These are phyloP conservation scores for Gambelia wislizenii DNA, from an alignment of 2,797 vertebrate species.

Conservation along the genomic window DNA sequence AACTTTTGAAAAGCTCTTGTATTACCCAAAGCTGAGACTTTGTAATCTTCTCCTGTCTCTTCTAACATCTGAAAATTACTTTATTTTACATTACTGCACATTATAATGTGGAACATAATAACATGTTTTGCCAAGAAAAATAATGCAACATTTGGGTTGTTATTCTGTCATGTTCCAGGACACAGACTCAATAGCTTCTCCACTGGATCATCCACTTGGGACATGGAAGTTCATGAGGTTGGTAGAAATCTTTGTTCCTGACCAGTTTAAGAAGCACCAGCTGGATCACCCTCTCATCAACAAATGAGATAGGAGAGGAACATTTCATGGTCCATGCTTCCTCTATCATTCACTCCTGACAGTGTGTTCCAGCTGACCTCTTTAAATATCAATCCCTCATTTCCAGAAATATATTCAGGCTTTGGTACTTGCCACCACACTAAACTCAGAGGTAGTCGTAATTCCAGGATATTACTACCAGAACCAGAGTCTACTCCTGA, in stretches of 20 bases:
- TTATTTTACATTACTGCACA: neutral
- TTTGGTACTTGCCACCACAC: neutral
- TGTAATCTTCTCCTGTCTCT: neutral
- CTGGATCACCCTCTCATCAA: neutral
- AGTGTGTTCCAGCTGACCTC: neutral
- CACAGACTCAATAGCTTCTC: neutral
- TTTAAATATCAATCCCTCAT: neutral
- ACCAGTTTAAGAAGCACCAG: neutral
- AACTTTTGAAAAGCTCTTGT: neutral
- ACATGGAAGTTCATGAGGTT: neutral
- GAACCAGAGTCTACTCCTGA: neutral
- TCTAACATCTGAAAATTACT: neutral
- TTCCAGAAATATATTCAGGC: neutral
- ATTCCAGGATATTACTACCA: neutral
- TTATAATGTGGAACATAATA: neutral
- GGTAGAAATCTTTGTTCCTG: neutral
- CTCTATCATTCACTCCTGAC: neutral
- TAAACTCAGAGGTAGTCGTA: neutral
- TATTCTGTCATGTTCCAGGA: neutral
- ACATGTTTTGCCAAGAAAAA: neutral
- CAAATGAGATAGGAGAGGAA: neutral
- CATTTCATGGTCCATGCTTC: neutral
- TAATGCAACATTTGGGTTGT: neutral
- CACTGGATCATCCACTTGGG: neutral
- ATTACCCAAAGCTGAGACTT: neutral